Conservation (phyloP, 92 coral and sea anemone species). For the Desmophyllum pertusum region DNA sequence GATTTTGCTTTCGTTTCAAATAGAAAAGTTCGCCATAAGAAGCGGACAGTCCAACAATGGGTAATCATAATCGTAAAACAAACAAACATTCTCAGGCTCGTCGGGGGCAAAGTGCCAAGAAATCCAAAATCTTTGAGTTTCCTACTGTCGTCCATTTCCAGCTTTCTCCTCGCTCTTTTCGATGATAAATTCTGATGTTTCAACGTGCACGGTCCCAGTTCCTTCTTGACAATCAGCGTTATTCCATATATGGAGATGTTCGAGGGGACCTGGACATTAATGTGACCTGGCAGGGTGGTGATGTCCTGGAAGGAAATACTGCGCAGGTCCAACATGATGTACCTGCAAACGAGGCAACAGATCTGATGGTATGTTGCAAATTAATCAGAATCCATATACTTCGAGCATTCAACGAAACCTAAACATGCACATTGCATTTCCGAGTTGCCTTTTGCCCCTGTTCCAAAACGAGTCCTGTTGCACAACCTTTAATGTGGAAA, state of each 20-base stretch:
- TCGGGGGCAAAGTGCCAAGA: slow-evolving; percentile 57
- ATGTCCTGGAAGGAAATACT: slow-evolving; percentile 47
- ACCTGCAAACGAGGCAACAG: slow-evolving; percentile 37
- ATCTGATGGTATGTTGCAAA: not conserved
- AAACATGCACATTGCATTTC: no score
- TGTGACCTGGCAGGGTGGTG: slow-evolving; percentile 5
- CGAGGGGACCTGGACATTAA: slow-evolving; percentile 61
- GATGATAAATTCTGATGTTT: slow-evolving; percentile 44
- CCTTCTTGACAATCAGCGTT: slow-evolving; percentile 59
- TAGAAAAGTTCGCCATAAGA: slow-evolving; percentile 60
- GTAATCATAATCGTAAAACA: slow-evolving; percentile 78
- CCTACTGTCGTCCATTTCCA: slow-evolving; percentile 11
- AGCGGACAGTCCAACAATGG: slow-evolving; percentile 77
- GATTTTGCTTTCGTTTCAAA: slow-evolving; percentile 3
- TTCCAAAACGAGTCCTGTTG: no score
- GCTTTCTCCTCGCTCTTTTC: no score
- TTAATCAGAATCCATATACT: no score
- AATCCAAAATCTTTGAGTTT: slow-evolving; percentile 69
- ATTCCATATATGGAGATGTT: slow-evolving; percentile 74
- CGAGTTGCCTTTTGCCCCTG: no score
- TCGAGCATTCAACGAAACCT: no score
- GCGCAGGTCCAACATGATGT: slow-evolving; percentile 55
- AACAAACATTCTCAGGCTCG: slow-evolving; percentile 41
- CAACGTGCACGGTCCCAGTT: slow-evolving; percentile 66
- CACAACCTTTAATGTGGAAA: no score